Conservation (phyloP, 2,797 vertebrate species). For the Gymnocypris eckloni region DNA sequence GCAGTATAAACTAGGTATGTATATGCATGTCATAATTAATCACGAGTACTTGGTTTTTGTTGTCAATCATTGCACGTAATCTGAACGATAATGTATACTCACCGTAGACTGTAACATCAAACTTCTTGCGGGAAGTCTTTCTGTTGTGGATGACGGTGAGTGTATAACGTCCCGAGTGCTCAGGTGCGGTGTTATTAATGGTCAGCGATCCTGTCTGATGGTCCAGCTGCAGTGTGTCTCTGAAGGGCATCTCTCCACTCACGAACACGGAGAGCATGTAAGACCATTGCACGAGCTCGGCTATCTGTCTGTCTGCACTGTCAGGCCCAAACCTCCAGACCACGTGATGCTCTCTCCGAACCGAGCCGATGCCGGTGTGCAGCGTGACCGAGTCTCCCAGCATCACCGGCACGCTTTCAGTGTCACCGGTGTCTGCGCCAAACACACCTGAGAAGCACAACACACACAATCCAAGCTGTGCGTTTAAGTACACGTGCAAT, state of each 20-base stretch:
- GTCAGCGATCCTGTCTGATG: constrained; percentile 21
- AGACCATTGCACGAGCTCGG: constrained; percentile 27
- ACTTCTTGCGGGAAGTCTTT: background rate
- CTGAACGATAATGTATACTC: background rate
- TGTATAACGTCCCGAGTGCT: constrained; percentile 21
- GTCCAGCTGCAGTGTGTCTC: constrained; percentile 10
- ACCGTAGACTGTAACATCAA: constrained; percentile 27
- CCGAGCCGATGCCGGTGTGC: background rate
- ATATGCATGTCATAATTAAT: no score
- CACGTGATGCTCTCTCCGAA: background rate
- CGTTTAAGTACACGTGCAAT: no score
- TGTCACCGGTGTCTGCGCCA: background rate
- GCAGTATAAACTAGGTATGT: no score
- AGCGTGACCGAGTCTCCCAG: constrained; percentile 32
- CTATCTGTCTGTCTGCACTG: background rate
- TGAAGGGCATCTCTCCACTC: background rate
- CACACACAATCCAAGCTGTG: no score
- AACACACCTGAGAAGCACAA: constrained; percentile 23
- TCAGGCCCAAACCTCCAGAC: constrained; percentile 18
- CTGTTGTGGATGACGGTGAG: background rate
- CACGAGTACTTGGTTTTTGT: no score
- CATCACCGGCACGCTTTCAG: constrained; percentile 6
- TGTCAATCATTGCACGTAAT: no score
- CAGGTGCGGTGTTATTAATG: background rate
- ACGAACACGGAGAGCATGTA: constrained; percentile 25